Evolutionary conservation across 2,797 vertebrate genomes (phyloP), one percentile per base, ranked within the genome.

Genomic region (Sylvia borin): DNA sequence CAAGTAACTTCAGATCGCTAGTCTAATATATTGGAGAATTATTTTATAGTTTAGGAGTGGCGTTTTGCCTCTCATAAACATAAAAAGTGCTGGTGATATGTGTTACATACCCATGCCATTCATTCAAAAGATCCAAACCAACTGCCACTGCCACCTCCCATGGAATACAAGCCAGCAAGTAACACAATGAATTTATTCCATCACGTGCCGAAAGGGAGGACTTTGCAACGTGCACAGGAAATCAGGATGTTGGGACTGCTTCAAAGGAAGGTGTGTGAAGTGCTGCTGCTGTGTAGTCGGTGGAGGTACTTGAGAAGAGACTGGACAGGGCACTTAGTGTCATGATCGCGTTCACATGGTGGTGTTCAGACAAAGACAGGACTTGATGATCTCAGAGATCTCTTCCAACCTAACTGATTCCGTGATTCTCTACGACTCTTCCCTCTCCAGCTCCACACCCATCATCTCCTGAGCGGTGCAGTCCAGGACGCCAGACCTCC

Each of bases 381-480:
- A 36, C 72, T 12, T 3, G 34, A 20, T 22, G 36, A 27, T 17
- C 40, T 19, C 45, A 42, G 65, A 32, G 25, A 38, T 20, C n/a
- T 60, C 57, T 60, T 32, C 45, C 73, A 66, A 2, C 29, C n/a
- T 19, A 14, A 48, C 3, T 29, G 55, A 55, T 43, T n/a, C 15
- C 20, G 45, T 8, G 29, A 25, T 47, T 54, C 60, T 42, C 15
- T 4, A 34, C 1, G 3, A 21, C 21, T 54, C 51, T 32, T 47
- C 26, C 7, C 22, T 12, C 43, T 32, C 29, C 54, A 21, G 2
- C 47, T 73, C 26, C 32, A 6, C 36, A 72, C 5, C 32, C 53
- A 20, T 7, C n/a, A 2, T 11, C 17, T 24, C 50, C 42, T 1
- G 21, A 77, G 8, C 22, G 3, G 1, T 0, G 34, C 38, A 21